phyloP scores from a whole-genome alignment of 2,888 invertebrate species.

The Disparrhopalites patrizii region DNA sequence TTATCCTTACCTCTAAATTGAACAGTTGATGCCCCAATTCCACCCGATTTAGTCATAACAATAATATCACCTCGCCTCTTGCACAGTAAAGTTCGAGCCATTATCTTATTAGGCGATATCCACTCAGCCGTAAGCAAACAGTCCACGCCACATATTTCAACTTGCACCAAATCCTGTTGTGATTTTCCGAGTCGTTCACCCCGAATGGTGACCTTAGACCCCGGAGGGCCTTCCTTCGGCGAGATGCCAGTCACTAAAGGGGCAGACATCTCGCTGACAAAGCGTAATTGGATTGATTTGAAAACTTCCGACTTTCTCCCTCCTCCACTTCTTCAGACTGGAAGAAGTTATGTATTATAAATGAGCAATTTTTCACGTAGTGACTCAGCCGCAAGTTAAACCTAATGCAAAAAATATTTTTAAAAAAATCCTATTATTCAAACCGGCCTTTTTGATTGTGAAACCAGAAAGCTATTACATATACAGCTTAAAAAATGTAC shows the following conservation, averaged over 20 bases:
- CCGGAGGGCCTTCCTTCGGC: constrained; percentile 97
- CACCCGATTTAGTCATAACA: constrained; percentile 79
- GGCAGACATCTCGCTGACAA: constrained; percentile 45
- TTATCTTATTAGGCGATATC: constrained; percentile 95
- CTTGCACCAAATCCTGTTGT: constrained; percentile 80
- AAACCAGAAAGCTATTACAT: too few relatives aligned
- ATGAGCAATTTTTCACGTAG: too few relatives aligned
- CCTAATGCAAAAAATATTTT: too few relatives aligned
- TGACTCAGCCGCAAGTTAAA: too few relatives aligned
- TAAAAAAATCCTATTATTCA: too few relatives aligned
- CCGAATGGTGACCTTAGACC: constrained; percentile 88
- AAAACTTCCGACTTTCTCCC: too few relatives aligned
- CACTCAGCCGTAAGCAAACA: constrained; percentile 94
- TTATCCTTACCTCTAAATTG: constrained; percentile 67
- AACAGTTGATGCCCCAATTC: constrained; percentile 82
- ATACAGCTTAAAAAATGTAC: too few relatives aligned
- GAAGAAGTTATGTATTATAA: too few relatives aligned
- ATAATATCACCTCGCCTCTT: constrained; percentile 89
- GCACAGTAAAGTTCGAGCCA: constrained; percentile 89
- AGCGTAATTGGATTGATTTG: too few relatives aligned
- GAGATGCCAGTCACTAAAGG: constrained; percentile 95
- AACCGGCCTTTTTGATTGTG: too few relatives aligned
- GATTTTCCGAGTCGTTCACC: constrained; percentile 91
- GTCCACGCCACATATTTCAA: constrained; percentile 93
- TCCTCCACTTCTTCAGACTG: too few relatives aligned